Evolutionary conservation across 2,797 vertebrate species (phyloP).

Genomic region (Pipistrellus pipistrellus): DNA sequence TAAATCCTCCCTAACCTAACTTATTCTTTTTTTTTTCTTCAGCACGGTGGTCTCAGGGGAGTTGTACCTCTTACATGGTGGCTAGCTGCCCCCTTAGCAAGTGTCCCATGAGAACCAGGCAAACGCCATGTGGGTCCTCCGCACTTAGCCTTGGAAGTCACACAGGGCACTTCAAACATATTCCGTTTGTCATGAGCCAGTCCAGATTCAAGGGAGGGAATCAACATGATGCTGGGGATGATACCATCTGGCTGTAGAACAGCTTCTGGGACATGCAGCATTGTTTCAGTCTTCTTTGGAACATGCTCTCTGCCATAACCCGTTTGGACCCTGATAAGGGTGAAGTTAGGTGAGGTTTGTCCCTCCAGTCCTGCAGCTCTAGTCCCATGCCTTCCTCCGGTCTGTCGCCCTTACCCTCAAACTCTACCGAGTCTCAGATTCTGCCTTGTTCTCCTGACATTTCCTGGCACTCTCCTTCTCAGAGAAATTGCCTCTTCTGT

Average conservation of each 20-base stretch:
- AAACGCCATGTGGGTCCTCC: not conserved
- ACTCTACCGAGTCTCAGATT: not conserved
- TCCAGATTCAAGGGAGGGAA: not conserved
- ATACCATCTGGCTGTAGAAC: not conserved
- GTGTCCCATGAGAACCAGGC: not conserved
- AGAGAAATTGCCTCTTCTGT: conserved; percentile 36
- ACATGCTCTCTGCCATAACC: not conserved
- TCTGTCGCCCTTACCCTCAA: not conserved
- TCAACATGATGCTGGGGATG: not conserved
- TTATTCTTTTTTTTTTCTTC: not conserved
- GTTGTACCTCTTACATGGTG: not conserved
- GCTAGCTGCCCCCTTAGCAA: not conserved
- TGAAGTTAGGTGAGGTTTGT: not conserved
- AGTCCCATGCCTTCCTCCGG: not conserved
- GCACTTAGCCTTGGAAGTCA: not conserved
- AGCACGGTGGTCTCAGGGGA: not conserved
- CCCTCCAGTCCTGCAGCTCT: not conserved
- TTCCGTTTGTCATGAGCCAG: not conserved
- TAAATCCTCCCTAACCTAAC: conserved; percentile 33
- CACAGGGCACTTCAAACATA: not conserved
- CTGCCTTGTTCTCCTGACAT: not conserved
- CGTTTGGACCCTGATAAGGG: not conserved
- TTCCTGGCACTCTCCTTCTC: conserved; percentile 21
- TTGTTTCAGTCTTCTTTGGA: not conserved
- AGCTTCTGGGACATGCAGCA: not conserved